Evolutionary conservation across 2,888 invertebrate genomes (phyloP), one percentile per base, ranked within the genome.

Genomic region (Seira sanloemensis): DNA sequence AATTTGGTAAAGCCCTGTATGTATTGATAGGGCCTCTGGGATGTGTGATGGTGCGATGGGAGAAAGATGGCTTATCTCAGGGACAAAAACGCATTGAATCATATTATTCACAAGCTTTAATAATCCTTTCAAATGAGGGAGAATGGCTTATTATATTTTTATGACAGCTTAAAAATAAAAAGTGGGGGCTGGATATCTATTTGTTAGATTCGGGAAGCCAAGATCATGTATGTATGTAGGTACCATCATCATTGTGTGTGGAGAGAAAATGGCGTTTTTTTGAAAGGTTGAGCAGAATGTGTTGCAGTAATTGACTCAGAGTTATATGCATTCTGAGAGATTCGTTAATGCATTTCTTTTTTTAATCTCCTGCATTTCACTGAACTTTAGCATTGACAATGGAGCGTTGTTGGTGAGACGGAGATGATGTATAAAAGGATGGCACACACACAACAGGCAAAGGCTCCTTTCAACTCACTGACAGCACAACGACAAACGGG

Each of bases 231-330:
- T n/a, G n/a, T n/a, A n/a, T n/a, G n/a, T n/a, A n/a, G n/a, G n/a
- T n/a, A 24, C 46, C 66, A 50, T 76, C 26, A 67, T 76, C 66
- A 67, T 66, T 46, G 5, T 58, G 46, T 67, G 68, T 77, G 21
- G 26, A 68, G 25, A 50, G 21, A 26, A 50, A 77, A 77, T 68
- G 50, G 58, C 58, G 77, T 68, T 69, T 77, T 77, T 68, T 77
- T 58, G 68, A 58, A 54, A 76, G 23, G 76, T n/a, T 54, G n/a
- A 26, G 24, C 37, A 23, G 69, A 69, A 78, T 76, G 71, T 37
- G 71, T 62, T 37, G 62, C 69, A 71, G 58, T 77, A 69, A 77
- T 27, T 77, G 77, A 77, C 68, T 67, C 62, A 4, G n/a, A n/a
- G n/a, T 62, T n/a, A 62, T 9, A n/a, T 12, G n/a, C 18, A 12